Conservation (phyloP, 2,888 invertebrate genomes). For the Cremastinae sp. region DNA sequence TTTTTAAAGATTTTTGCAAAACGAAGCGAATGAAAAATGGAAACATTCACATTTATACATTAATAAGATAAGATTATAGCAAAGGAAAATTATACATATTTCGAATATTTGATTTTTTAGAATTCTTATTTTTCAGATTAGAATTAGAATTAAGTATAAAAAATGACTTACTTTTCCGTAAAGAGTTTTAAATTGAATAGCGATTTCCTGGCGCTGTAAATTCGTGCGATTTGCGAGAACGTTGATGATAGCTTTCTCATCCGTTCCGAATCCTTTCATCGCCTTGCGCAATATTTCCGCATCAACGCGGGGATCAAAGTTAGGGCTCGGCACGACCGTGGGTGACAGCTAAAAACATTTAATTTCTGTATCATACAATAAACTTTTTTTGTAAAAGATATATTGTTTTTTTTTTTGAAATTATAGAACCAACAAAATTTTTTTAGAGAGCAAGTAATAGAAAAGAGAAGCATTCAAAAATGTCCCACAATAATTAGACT, state of each 20-base stretch:
- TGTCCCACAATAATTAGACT: not conserved
- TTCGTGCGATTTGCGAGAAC: constrained; percentile 84
- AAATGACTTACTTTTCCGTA: constrained; percentile 83
- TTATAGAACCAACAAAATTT: no score
- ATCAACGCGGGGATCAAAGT: constrained; percentile 81
- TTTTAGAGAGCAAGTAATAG: no score
- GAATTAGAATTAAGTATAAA: no score
- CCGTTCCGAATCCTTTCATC: constrained; percentile 85
- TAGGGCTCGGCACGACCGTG: constrained; percentile 79
- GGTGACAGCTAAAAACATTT: constrained; percentile 78
- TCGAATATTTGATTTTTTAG: not conserved
- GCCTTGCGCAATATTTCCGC: constrained; percentile 83
- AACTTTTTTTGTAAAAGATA: not conserved
- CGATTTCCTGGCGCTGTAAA: constrained; percentile 83
- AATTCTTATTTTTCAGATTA: not conserved
- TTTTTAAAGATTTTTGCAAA: no score
- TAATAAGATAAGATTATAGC: no score
- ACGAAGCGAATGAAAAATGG: no score
- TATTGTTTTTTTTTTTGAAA: no score
- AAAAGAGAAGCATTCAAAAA: no score
- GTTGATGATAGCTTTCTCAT: constrained; percentile 84
- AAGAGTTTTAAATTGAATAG: constrained; percentile 83
- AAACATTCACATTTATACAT: no score
- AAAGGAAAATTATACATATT: not conserved
- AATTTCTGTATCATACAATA: constrained; percentile 26